Base-by-base conservation (phyloP, 2,888 invertebrate genomes). In the Papilio gigon region DNA sequence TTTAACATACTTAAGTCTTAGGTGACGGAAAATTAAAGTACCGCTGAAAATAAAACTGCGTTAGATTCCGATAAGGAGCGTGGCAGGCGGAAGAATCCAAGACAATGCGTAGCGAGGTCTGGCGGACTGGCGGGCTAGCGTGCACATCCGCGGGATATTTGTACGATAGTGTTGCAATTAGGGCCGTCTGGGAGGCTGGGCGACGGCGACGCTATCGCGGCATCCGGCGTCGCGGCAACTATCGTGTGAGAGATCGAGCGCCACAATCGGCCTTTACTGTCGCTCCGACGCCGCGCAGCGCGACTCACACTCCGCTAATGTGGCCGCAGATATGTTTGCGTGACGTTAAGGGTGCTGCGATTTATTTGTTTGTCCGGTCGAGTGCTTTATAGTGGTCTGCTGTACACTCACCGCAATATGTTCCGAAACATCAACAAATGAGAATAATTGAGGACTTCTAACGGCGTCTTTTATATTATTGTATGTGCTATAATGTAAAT, bases 191-290 rank as follows among this genome's bases (percentile, higher is more conserved):
- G 75, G 77, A 72, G 77, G 74, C 77, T 79, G 80, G 78, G 81
- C 79, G 83, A 82, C 83, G 78, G 81, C 78, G 83, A 82, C 83
- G 84, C 77, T 88, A 87, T 87, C 87, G 78, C 76, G 71, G 80
- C 79, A 84, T 84, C 84, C 83, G 84, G 83, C 82, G 85, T 81
- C 82, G 77, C 82, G 71, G 78, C 72, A 71, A 71, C 76, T 87
- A 89, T 89, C 89, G 82, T 85, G 86, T 89, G 89, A 86, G 89
- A 90, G 87, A 90, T 89, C 89, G 74, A 76, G 71, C 75, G 72
- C 70, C 67, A 50, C 62, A 59, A 68, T 68, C 68, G 59, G 64
- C 63, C 59, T 68, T 68, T 68, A 64, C 58, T 68, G 64, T 68
- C 68, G 56, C 44, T 17, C 65, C 37, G 35, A 17, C 47, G 22